Conservation (phyloP, 2,888 invertebrate species). For the Digitonthophagus gazella region DNA sequence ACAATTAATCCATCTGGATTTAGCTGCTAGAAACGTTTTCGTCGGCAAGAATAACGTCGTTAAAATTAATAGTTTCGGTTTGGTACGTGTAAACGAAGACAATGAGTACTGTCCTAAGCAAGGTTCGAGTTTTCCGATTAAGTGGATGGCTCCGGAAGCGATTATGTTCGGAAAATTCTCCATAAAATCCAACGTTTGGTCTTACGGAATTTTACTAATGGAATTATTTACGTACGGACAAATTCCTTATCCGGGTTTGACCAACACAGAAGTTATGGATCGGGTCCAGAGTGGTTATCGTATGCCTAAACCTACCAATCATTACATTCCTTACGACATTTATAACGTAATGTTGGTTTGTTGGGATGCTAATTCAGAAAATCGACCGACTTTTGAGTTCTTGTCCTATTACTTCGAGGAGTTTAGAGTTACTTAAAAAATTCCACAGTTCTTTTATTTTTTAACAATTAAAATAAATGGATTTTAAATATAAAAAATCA, state of each 20-base stretch:
- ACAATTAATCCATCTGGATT: slow-evolving; percentile 90
- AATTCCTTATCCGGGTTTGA: slow-evolving; percentile 97
- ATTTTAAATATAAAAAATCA: no score
- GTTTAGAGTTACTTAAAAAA: slow-evolving; percentile 94
- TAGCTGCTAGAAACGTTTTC: slow-evolving; percentile 92
- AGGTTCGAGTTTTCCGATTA: slow-evolving; percentile 95
- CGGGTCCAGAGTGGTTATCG: slow-evolving; percentile 95
- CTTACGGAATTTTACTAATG: slow-evolving; percentile 92
- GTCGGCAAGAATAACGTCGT: slow-evolving; percentile 74
- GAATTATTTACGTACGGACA: slow-evolving; percentile 95
- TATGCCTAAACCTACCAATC: slow-evolving; percentile 92
- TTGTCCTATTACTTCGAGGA: slow-evolving; percentile 96
- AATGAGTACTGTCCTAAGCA: slow-evolving; percentile 96
- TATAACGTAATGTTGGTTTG: slow-evolving; percentile 94
- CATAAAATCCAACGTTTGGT: slow-evolving; percentile 99
- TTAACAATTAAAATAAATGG: no score
- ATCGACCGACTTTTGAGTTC: slow-evolving; percentile 96
- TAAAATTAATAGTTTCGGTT: slow-evolving; percentile 88
- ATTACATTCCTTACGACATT: slow-evolving; percentile 89
- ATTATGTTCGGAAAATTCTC: slow-evolving; percentile 94
- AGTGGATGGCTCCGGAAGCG: slow-evolving; percentile 98
- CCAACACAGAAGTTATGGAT: slow-evolving; percentile 94
- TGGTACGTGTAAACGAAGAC: slow-evolving; percentile 95
- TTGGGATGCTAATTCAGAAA: slow-evolving; percentile 94
- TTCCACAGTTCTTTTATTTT: no score